These are phyloP conservation scores for Acronicta aceris DNA, from an alignment of 2,888 invertebrate species.

Conservation along the genomic window DNA sequence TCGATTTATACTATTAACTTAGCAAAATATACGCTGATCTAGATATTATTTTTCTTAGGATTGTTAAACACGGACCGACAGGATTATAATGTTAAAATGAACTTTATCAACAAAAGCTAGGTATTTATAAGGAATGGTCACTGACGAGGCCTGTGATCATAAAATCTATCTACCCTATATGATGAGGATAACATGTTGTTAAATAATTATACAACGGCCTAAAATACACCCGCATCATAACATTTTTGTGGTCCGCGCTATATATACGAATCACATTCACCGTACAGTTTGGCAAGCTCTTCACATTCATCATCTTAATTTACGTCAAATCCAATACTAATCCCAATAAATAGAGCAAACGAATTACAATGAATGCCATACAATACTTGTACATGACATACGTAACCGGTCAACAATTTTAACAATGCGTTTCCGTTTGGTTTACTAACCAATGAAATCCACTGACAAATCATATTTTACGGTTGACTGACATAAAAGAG, in stretches of 20 bases:
- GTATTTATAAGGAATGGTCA: too few species aligned
- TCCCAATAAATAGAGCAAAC: slow-evolving; percentile 38
- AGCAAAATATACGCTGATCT: too few species aligned
- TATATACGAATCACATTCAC: slow-evolving; percentile 5
- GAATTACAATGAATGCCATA: slow-evolving; percentile 32
- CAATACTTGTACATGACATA: slow-evolving; percentile 35
- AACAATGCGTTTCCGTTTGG: slow-evolving; percentile 63
- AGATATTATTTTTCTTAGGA: too few species aligned
- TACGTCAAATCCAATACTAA: slow-evolving; percentile 30
- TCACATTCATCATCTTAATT: slow-evolving; percentile 45
- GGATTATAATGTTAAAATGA: too few species aligned
- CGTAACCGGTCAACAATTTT: slow-evolving; percentile 56
- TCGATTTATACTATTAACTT: not conserved
- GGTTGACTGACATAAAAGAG: slow-evolving; percentile 54
- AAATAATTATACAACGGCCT: not conserved
- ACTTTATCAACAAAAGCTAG: too few species aligned
- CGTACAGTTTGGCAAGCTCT: slow-evolving; percentile 32
- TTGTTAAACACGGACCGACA: too few species aligned
- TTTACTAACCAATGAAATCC: slow-evolving; percentile 59
- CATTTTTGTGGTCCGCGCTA: not conserved
- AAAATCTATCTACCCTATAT: too few species aligned
- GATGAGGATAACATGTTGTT: too few species aligned
- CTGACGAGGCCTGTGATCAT: too few species aligned
- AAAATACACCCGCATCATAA: not conserved
- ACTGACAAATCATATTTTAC: slow-evolving; percentile 61